phyloP scores from a whole-genome alignment of 2,113 vertebrate genomes.

The Oostethus manadensis region DNA sequence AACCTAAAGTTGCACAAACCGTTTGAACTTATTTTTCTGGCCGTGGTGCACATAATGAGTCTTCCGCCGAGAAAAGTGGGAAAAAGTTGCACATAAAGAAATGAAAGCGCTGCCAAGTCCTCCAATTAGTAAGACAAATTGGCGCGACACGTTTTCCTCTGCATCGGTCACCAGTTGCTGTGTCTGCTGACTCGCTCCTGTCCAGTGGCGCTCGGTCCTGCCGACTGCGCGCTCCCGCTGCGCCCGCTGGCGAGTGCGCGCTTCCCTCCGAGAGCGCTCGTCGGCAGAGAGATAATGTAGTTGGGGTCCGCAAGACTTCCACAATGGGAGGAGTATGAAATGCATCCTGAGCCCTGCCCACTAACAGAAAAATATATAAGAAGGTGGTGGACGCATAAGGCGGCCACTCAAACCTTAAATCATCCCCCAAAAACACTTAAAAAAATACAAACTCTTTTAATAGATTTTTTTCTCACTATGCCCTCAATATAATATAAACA shows the following conservation, averaged over 20 bases:
- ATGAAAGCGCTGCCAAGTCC: conserved; percentile 25
- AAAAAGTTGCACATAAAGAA: conserved; percentile 21
- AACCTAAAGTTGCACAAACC: conserved; percentile 27
- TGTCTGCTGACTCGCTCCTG: conserved; percentile 1
- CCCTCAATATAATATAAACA: conserved; percentile 15
- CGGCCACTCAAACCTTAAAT: conserved; percentile 56
- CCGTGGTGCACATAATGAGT: conserved; percentile 2
- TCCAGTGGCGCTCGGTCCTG: conserved; percentile 11
- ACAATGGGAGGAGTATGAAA: conserved; percentile 76
- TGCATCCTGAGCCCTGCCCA: conserved; percentile 72
- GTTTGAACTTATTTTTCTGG: not conserved
- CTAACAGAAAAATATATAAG: conserved; percentile 71
- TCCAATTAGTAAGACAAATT: conserved; percentile 36
- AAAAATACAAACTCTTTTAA: conserved; percentile 15
- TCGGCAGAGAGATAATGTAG: conserved; percentile 49
- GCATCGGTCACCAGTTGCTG: conserved; percentile 45
- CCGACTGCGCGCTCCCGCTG: conserved; percentile 34
- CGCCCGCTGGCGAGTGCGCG: conserved; percentile 16
- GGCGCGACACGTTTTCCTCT: conserved; percentile 22
- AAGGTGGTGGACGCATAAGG: conserved; percentile 47
- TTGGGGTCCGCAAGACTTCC: conserved; percentile 63
- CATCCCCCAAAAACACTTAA: conserved; percentile 32
- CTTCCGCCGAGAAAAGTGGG: conserved; percentile 13
- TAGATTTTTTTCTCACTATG: not conserved
- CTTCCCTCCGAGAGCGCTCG: conserved; percentile 38